phyloP scores from a whole-genome alignment of 2,113 vertebrate genomes.

The Silurus asotus region DNA sequence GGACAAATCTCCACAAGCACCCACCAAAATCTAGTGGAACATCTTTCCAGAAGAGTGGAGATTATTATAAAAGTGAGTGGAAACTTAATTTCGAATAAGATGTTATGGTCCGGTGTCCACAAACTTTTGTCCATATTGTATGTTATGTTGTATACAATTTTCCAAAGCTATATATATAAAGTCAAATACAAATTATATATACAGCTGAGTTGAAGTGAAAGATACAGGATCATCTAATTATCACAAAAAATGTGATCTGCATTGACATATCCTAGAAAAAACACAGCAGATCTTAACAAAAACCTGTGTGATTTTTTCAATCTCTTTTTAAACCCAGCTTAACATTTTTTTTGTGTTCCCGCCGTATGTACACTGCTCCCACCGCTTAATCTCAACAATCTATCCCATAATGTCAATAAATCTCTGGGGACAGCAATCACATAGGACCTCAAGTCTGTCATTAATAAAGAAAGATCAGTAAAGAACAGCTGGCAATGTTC shows the following conservation, averaged over 20 bases:
- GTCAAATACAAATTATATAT: neutral
- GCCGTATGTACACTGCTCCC: neutral
- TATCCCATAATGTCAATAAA: neutral
- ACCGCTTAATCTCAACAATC: neutral
- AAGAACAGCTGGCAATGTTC: constrained; percentile 11
- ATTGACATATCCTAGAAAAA: neutral
- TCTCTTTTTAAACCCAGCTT: neutral
- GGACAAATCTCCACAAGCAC: too few species aligned
- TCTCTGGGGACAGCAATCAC: neutral
- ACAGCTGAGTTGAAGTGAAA: neutral
- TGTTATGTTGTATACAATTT: neutral
- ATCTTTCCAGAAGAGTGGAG: too few species aligned
- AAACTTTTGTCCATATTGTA: too few species aligned
- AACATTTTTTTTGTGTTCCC: neutral
- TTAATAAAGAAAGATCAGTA: neutral
- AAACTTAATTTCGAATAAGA: too few species aligned
- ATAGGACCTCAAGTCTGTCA: neutral
- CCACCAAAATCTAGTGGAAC: too few species aligned
- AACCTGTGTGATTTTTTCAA: neutral
- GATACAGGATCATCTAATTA: neutral
- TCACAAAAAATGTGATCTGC: neutral
- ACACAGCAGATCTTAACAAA: too few species aligned
- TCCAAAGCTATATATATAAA: neutral
- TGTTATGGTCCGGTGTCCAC: too few species aligned
- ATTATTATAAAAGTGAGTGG: too few species aligned